A percentile compares a stretch with the other conserved stretches of the same genome.
Conservation (phyloP, 2,888 invertebrate species). For the Diogma glabrata region DNA sequence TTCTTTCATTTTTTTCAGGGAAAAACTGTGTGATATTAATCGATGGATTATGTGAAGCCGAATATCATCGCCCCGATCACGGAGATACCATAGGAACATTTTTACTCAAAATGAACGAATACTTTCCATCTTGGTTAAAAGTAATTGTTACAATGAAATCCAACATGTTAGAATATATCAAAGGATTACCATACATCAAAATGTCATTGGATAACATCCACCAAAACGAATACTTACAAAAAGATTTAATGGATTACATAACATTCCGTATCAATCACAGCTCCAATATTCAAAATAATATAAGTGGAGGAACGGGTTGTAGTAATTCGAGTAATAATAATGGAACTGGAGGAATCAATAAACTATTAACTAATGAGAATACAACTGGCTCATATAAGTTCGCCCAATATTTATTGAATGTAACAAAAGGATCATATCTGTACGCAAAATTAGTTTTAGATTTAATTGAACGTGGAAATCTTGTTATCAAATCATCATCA, state of each 20-base stretch:
- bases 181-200: conserved; percentile 69
- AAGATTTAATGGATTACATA: conserved; percentile 80
- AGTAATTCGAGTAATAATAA: conserved; percentile 45
- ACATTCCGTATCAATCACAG: conserved; percentile 69
- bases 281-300: conserved; percentile 73
- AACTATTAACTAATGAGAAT: conserved; percentile 22
- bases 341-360: conserved; percentile 39
- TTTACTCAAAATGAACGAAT: conserved; percentile 50
- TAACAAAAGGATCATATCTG: conserved; percentile 82
- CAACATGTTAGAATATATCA: conserved; percentile 69
- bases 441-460: conserved; percentile 86
- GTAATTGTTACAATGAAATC: conserved; percentile 78
- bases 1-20: no score
- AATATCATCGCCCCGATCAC: conserved; percentile 89
- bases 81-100: conserved; percentile 90
- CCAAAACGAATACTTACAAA: conserved; percentile 62
- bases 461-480: conserved; percentile 79
- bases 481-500: conserved; percentile 86
- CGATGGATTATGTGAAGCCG: conserved; percentile 90
- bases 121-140: conserved; percentile 81
- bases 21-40: conserved; percentile 71
- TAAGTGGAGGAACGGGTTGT: conserved; percentile 46
- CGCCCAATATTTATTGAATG: conserved; percentile 67
- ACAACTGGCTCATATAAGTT: conserved; percentile 64
- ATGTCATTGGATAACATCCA: conserved; percentile 58